Conservation (phyloP, 2,888 invertebrate species). For the Drosophila anceps region DNA sequence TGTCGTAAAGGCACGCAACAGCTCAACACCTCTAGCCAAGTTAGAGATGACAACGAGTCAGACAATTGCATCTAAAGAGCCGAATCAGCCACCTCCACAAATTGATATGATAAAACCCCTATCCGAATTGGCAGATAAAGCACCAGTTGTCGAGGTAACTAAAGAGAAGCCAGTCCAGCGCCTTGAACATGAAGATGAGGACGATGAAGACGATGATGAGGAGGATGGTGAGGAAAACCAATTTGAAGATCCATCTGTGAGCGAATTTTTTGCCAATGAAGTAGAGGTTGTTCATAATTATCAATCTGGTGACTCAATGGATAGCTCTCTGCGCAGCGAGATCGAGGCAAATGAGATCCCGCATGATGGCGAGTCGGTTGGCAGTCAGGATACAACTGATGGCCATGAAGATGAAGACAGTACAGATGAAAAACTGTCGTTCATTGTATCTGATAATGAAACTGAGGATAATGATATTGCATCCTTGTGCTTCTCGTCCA, state of each 20-base stretch:
- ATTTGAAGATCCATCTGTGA: conserved; percentile 20
- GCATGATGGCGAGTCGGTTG: conserved; percentile 86
- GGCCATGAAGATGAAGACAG: conserved; percentile 84
- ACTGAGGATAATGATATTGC: conserved; percentile 40
- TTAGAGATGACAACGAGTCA: not conserved
- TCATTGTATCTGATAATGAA: conserved; percentile 85
- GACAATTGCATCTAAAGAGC: not conserved
- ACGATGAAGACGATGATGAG: conserved; percentile 25
- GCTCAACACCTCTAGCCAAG: conserved; percentile 62
- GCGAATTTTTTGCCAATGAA: conserved; percentile 76
- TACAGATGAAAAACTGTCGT: conserved; percentile 85
- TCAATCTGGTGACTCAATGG: conserved; percentile 84
- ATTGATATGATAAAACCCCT: conserved; percentile 56
- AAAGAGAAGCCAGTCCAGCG: not conserved
- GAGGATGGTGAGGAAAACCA: conserved; percentile 16
- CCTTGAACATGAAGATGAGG: conserved; percentile 35
- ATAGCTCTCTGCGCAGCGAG: conserved; percentile 86
- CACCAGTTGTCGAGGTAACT: not conserved
- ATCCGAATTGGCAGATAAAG: conserved; percentile 19
- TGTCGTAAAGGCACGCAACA: conserved; percentile 45
- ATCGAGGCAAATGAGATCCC: conserved; percentile 86
- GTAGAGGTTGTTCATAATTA: conserved; percentile 77
- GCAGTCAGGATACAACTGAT: conserved; percentile 86
- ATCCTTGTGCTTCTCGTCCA: conserved; percentile 49
- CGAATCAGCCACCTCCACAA: conserved; percentile 37